Evolutionary conservation across 2,888 invertebrate genomes (phyloP), one percentile per base, ranked within the genome.

Genomic region (Trichogramma dendrolimi): DNA sequence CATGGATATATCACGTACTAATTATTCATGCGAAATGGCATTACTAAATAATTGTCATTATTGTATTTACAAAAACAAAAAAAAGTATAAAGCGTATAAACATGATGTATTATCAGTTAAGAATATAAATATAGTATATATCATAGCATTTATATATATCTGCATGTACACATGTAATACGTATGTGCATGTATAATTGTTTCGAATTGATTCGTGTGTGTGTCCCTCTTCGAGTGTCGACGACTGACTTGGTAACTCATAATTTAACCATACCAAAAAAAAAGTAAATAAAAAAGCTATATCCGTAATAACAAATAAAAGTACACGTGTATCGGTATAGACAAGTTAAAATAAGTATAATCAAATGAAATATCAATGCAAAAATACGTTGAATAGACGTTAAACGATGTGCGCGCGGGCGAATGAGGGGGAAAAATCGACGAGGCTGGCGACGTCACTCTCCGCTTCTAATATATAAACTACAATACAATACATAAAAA

Each of bases 361-460:
- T 65, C 60, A 65, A 65, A 65, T 47, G 47, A 27, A 60, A 54
- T 60, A 54, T 54, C 39, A 54, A 43, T 4, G 40, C 40, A 39
- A 39, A 52, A 53, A 47, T 41, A 61, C 39, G 50, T 42, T 43
- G 54, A 63, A 56, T 62, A 41, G 60, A 55, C 52, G 55, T 63
- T 63, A 55, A 27, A 27, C 27, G 55, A 63, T 47, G 52, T 42
- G 52, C 53, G 47, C 55, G 47, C 48, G 57, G 57, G 58, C 53
- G 47, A 58, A 50, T 49, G 57, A 60, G 58, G 41, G 51, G 27
- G 27, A 27, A 27, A 52, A 52, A 60, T 61, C 60, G 62, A 58
- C 60, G 60, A 58, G 55, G 58, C 60, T 58, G 59, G 47, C 60
- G 56, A 64, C 62, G 60, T 66, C 62, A 62, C 56, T 61, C 62